Conservation (phyloP, 2,797 vertebrate species). For the Spinus pinus region DNA sequence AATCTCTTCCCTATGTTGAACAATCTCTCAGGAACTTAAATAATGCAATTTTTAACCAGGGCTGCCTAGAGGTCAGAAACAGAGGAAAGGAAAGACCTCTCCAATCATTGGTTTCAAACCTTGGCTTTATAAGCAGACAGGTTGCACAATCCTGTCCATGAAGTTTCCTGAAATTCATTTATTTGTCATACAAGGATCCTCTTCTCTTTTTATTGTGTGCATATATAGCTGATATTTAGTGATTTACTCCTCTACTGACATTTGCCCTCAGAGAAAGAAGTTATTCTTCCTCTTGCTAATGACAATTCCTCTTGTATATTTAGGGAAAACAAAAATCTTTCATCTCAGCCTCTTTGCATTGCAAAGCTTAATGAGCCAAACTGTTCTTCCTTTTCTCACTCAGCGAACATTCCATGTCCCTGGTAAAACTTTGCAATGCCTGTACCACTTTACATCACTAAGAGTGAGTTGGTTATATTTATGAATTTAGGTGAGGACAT, state of each 20-base stretch:
- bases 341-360: neutral
- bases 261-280: neutral
- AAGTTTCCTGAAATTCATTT: neutral
- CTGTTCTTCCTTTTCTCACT: neutral
- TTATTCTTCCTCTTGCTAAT: neutral
- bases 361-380: neutral
- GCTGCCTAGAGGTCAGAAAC: neutral
- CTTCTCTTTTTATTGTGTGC: neutral
- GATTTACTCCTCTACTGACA: neutral
- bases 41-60: neutral
- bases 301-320: neutral
- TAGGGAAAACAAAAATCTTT: neutral
- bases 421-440: neutral
- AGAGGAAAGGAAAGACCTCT: neutral
- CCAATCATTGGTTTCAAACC: neutral
- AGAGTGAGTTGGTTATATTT: neutral
- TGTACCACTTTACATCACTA: neutral
- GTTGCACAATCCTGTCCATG: neutral
- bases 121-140: neutral
- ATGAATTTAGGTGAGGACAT: neutral
- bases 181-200: neutral
- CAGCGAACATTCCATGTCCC: neutral
- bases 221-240: neutral
- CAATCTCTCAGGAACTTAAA: neutral
- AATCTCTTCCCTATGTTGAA: neutral